A percentile compares a stretch with the other conserved stretches of the same genome.
Evolutionary conservation across 1,140 invertebrate species (phyloP).

Genomic region (Metopolophium dirhodum): DNA sequence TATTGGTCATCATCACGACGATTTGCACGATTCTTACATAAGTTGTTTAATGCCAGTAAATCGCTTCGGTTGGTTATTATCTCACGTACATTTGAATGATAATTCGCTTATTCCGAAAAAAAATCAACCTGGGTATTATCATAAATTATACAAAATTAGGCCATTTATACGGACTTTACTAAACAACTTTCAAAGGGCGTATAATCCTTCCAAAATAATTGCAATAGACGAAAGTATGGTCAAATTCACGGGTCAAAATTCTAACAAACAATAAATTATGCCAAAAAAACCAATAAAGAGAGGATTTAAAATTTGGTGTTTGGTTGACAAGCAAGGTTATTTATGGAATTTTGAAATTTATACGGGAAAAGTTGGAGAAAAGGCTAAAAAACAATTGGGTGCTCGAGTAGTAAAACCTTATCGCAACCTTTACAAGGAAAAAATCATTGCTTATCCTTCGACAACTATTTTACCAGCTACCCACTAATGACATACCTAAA

Average conservation of each 20-base stretch:
- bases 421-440: constrained; percentile 5
- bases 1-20: too few relatives aligned
- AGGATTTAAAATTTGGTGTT: constrained; percentile 62
- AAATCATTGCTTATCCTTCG: constrained; percentile 21
- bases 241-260: constrained; percentile 61
- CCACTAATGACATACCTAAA: background rate
- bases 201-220: constrained; percentile 32
- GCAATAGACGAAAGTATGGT: constrained; percentile 60
- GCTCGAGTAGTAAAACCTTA: constrained; percentile 60
- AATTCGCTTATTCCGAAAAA: constrained; percentile 42
- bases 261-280: constrained; percentile 61
- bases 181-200: constrained; percentile 44
- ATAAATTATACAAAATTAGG: constrained; percentile 58
- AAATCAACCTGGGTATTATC: constrained; percentile 47
- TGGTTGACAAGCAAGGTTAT: constrained; percentile 61
- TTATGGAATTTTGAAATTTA: constrained; percentile 61
- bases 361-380: constrained; percentile 59
- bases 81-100: constrained; percentile 58
- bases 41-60: constrained; percentile 47
- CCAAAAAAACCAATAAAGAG: constrained; percentile 62
- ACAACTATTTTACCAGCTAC: constrained; percentile 21
- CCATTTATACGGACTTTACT: constrained; percentile 54
- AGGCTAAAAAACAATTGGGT: constrained; percentile 58
- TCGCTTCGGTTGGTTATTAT: constrained; percentile 57
- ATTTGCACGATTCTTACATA: too few relatives aligned